A percentile compares a stretch with the other conserved stretches of the same genome.
Conservation (phyloP, 2,113 vertebrate species). For the Cochlearius cochlearius region DNA sequence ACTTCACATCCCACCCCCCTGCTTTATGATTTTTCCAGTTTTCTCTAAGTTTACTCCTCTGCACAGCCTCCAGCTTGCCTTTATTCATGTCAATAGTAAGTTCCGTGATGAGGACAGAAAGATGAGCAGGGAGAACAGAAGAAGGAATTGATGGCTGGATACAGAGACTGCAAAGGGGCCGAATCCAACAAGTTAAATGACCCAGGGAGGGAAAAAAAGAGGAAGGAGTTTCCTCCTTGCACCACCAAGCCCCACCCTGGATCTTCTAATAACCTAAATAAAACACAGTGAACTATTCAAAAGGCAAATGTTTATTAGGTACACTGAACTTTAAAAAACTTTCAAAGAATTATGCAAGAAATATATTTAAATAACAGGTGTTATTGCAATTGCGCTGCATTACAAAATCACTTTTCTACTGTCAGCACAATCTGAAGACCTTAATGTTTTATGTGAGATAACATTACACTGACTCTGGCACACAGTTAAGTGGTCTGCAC, state of each 20-base stretch:
- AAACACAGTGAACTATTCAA: slow-evolving; percentile 58
- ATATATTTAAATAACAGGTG: slow-evolving; percentile 65
- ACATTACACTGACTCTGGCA: neutral
- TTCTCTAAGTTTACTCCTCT: neutral
- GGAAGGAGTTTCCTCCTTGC: neutral
- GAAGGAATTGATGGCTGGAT: neutral
- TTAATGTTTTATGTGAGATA: neutral
- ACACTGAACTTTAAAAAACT: slow-evolving; percentile 62
- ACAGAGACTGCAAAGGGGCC: neutral
- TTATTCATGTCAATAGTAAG: neutral
- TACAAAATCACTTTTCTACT: slow-evolving; percentile 28
- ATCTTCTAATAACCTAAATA: neutral
- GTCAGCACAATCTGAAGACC: slow-evolving; percentile 39
- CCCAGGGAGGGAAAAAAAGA: neutral
- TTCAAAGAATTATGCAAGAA: slow-evolving; percentile 67
- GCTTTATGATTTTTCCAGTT: neutral
- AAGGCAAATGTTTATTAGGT: slow-evolving; percentile 72
- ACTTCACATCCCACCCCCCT: neutral
- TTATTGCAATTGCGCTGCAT: slow-evolving; percentile 53
- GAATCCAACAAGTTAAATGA: neutral
- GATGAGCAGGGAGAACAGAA: neutral
- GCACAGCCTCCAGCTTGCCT: neutral
- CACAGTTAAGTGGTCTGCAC: neutral
- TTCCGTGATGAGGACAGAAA: neutral
- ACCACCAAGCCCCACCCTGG: neutral